Conservation (phyloP, 1,140 invertebrate species). For the Pogonus chalceus region DNA sequence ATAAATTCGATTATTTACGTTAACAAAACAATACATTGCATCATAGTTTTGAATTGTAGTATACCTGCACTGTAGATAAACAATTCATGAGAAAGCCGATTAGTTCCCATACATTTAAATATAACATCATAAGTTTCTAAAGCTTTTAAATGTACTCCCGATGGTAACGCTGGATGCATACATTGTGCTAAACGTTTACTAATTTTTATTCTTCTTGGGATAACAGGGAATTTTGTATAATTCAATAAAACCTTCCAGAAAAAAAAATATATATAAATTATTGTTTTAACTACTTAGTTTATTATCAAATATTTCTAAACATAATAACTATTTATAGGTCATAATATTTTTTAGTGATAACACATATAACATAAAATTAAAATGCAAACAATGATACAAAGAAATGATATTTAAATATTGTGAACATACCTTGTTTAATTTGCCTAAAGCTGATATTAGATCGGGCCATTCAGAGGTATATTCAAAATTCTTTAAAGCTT, state of each 20-base stretch:
- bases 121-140: conserved; percentile 90
- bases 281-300: too few species aligned
- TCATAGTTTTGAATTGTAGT: too few species aligned
- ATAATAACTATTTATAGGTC: neutral
- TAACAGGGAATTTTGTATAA: conserved; percentile 78
- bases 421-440: conserved; percentile 75
- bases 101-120: conserved; percentile 82
- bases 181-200: conserved; percentile 90
- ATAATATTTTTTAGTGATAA: too few species aligned
- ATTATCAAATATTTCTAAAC: neutral
- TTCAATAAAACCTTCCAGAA: conserved; percentile 55
- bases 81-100: conserved; percentile 70
- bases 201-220: conserved; percentile 82
- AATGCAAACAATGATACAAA: too few species aligned
- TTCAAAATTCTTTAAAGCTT: conserved; percentile 86
- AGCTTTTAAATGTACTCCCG: conserved; percentile 87
- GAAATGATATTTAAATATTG: conserved; percentile 9
- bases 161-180: conserved; percentile 86
- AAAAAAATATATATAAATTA: too few species aligned
- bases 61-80: conserved; percentile 77
- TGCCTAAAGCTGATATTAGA: conserved; percentile 82
- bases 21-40: too few species aligned
- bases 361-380: too few species aligned
- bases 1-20: too few species aligned
- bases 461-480: conserved; percentile 94